Percentiles rank a stretch among this genome's conserved stretches.
phyloP scores from a whole-genome alignment of 2,888 invertebrate species.

The Drosophila leonis region DNA sequence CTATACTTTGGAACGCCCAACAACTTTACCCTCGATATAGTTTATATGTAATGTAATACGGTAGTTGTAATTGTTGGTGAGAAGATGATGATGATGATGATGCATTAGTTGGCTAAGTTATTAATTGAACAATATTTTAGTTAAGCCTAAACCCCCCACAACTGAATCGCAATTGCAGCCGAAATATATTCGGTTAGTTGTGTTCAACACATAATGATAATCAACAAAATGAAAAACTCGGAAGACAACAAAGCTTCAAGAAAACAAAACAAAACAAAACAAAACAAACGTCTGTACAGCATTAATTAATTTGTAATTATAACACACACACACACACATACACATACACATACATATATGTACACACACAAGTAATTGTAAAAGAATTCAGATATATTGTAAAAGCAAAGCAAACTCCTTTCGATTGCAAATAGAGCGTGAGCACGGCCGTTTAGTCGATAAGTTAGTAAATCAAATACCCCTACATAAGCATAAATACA shows the following conservation, averaged over 20 bases:
- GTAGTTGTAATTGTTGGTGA: slow-evolving; percentile 70
- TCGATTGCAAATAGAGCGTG: slow-evolving; percentile 20
- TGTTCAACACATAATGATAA: slow-evolving; percentile 20
- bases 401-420: slow-evolving; percentile 10
- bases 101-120: slow-evolving; percentile 65
- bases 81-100: slow-evolving; percentile 33
- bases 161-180: slow-evolving; percentile 7
- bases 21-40: slow-evolving; percentile 36
- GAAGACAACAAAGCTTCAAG: slow-evolving; percentile 32
- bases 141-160: slow-evolving; percentile 47
- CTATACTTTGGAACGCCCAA: slow-evolving; percentile 4
- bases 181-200: slow-evolving; percentile 12
- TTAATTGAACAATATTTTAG: slow-evolving; percentile 60
- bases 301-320: slow-evolving; percentile 79
- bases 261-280: neutral
- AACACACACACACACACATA: slow-evolving; percentile 30
- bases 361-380: slow-evolving; percentile 27
- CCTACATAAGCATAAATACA: slow-evolving; percentile 35
- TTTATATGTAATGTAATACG: slow-evolving; percentile 45
- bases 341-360: slow-evolving; percentile 18
- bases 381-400: slow-evolving; percentile 27
- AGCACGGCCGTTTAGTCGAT: slow-evolving; percentile 73
- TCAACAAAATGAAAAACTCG: slow-evolving; percentile 17
- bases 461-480: slow-evolving; percentile 77
- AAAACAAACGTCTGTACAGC: slow-evolving; percentile 65